phyloP scores from a whole-genome alignment of 2,797 vertebrate genomes.

The Pygocentrus nattereri region DNA sequence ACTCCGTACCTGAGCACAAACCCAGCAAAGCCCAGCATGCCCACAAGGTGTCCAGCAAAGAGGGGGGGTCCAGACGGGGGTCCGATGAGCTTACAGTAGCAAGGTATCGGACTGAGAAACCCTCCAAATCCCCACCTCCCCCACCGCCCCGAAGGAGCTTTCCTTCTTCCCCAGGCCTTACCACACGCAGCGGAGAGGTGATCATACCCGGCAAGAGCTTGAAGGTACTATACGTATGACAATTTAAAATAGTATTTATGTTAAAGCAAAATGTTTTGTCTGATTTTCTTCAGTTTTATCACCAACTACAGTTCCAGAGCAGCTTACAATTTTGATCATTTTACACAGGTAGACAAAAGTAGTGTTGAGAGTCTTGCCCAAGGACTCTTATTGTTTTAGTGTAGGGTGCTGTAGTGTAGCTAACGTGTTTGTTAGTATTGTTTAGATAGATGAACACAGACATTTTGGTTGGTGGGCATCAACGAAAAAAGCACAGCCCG shows the following conservation, averaged over 20 bases:
- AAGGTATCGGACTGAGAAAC: constrained; percentile 95
- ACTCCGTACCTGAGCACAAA: constrained; percentile 87
- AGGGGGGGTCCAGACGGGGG: constrained; percentile 87
- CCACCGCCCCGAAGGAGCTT: constrained; percentile 95
- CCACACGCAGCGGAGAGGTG: constrained; percentile 91
- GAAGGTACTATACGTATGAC: constrained; percentile 78
- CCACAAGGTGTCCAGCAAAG: constrained; percentile 88
- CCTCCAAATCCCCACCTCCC: constrained; percentile 94
- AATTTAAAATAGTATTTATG: not conserved
- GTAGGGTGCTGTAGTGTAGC: too few species aligned
- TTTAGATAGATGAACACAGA: too few species aligned
- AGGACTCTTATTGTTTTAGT: too few species aligned
- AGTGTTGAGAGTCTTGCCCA: too few species aligned
- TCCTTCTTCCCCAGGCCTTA: constrained; percentile 92
- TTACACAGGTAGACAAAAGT: too few species aligned
- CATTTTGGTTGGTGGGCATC: too few species aligned
- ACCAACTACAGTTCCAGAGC: too few species aligned
- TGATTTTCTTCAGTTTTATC: too few species aligned
- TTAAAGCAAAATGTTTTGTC: too few species aligned
- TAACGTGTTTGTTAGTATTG: too few species aligned
- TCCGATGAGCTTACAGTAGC: constrained; percentile 95
- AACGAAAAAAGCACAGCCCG: too few species aligned
- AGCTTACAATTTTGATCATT: too few species aligned
- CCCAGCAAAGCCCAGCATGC: constrained; percentile 83
- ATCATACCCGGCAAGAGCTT: constrained; percentile 93